Base-by-base conservation (phyloP, 2,113 vertebrate species). In the Pseudorhombus dupliciocellatus region DNA sequence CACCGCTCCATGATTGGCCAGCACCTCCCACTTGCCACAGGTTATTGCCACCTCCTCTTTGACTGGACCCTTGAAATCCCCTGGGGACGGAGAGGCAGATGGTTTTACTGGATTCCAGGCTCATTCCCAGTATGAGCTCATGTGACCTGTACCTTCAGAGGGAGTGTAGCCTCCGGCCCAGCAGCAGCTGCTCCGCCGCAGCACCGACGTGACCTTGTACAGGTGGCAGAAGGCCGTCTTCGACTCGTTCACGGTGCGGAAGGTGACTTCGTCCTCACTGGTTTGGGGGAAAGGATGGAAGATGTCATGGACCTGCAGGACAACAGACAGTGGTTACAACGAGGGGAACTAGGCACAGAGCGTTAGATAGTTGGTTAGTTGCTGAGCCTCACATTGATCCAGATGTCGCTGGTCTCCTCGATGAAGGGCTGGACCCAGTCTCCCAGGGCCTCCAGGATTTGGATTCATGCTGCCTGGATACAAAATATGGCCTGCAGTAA, bases 381-480 rank as follows among this genome's bases (percentile, higher is more conserved):
- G 66, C 24, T 16, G 22, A 40, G 24, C 12, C 93, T 96, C 90
- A 98, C 97, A 4, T 98, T 98, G 90, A 98, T 97, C 97, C 97
- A 98, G 84, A 97, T 93, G 42, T 95, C 94, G 1, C 96, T 96
- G 88, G 93, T 93, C 84, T 98, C 97, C 83, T 98, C 93, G 64
- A 98, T 85, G 55, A 94, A 93, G 1, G 97, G 97, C 50, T 97
- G 96, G 16, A 88, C 42, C 25, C 91, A 58, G 0, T 93, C 90
- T 79, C 92, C 94, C 42, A 98, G 91, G 1, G 92, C 90, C 80
- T 94, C 93, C 74, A 96, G 93, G 28, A 80, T 95, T 95, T 66
- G 97, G 96, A 77, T 98, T 98, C 91, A 96, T 98, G 93, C 96
- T 98, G 67, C 97, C 97, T 98, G 70, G n/a, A 84, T 34, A 4